phyloP scores from a whole-genome alignment of 2,888 invertebrate species.

The Panzeria rudis region DNA sequence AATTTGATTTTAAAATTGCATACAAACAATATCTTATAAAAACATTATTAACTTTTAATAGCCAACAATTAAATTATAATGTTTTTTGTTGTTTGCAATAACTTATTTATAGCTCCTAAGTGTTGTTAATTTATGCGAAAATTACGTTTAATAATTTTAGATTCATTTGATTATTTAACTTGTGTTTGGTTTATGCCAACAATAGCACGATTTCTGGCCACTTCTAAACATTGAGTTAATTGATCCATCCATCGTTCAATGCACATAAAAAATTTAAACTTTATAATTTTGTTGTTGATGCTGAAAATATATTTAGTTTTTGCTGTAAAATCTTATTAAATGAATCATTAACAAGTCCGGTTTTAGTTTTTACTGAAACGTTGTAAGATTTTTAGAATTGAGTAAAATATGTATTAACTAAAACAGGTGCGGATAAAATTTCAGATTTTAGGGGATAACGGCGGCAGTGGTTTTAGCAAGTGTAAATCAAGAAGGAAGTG shows the following conservation, averaged over 20 bases:
- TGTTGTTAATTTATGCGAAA: conserved; percentile 41
- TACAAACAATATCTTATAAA: neutral
- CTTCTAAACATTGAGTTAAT: neutral
- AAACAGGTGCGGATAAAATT: neutral
- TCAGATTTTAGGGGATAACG: neutral
- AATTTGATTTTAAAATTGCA: conserved; percentile 3
- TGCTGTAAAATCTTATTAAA: neutral
- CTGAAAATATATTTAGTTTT: neutral
- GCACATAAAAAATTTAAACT: neutral
- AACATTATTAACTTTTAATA: neutral
- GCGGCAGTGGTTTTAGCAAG: too few species aligned
- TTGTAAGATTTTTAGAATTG: neutral
- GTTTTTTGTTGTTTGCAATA: neutral
- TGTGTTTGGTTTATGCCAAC: conserved; percentile 49
- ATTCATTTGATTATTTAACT: neutral
- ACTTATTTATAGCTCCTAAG: conserved; percentile 12
- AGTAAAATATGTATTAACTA: neutral
- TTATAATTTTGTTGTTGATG: neutral
- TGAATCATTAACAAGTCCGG: neutral
- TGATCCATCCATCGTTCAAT: neutral
- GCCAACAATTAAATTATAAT: neutral
- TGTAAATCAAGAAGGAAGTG: too few species aligned
- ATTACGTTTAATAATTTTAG: conserved; percentile 12
- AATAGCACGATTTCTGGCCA: conserved; percentile 39
- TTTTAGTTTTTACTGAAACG: neutral